phyloP scores from a whole-genome alignment of 1,140 invertebrate genomes.

The Monomorium pharaonis region DNA sequence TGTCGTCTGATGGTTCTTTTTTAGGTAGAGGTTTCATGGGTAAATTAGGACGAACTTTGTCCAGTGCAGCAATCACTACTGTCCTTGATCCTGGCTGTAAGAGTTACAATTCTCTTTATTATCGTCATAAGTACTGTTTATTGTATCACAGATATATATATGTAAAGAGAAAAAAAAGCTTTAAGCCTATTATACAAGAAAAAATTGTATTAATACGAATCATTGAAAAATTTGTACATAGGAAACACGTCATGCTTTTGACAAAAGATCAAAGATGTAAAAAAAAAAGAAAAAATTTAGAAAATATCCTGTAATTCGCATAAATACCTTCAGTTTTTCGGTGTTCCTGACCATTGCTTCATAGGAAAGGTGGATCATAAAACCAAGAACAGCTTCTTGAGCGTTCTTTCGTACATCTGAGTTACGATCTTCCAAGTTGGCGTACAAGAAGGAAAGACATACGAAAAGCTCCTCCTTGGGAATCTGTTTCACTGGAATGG shows the following conservation, averaged over 20 bases:
- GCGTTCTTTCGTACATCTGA: conserved; percentile 96
- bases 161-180: no score
- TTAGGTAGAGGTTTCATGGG: conserved; percentile 92
- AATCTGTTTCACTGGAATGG: conserved; percentile 89
- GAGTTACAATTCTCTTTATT: conserved; percentile 8
- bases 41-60: conserved; percentile 94
- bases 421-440: conserved; percentile 95
- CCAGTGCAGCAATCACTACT: conserved; percentile 91
- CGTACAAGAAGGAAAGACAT: conserved; percentile 93
- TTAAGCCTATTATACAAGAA: no score
- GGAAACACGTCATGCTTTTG: not conserved
- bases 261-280: no score
- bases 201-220: not conserved
- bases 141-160: no score
- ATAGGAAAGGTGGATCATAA: conserved; percentile 97
- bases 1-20: conserved; percentile 85
- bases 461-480: conserved; percentile 92
- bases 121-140: not conserved
- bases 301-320: not conserved
- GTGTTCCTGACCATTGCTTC: conserved; percentile 92
- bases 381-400: conserved; percentile 94
- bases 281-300: no score
- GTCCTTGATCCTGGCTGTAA: conserved; percentile 92
- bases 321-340: conserved; percentile 92
- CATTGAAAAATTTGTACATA: not conserved